Percentiles rank a stretch among this genome's conserved stretches.
phyloP scores from a whole-genome alignment of 2,888 invertebrate species.

The Chrysolina haemoptera region DNA sequence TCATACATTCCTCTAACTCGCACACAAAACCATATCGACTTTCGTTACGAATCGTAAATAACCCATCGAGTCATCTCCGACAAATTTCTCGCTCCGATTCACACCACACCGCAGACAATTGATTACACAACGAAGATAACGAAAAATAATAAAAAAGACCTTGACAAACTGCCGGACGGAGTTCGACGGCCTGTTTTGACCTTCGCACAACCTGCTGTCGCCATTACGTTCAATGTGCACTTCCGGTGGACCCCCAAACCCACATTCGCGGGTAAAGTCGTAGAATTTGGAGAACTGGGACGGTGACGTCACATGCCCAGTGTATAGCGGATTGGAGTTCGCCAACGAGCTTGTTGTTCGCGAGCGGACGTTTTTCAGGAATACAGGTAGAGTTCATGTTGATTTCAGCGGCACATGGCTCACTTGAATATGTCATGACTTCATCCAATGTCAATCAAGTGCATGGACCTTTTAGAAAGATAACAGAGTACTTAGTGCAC shows the following conservation, averaged over 20 bases:
- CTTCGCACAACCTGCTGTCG: slow-evolving; percentile 35
- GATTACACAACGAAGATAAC: slow-evolving; percentile 12
- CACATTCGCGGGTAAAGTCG: slow-evolving; percentile 36
- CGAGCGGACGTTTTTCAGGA: no score
- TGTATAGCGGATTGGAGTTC: no score
- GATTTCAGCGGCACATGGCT: no score
- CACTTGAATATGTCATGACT: no score
- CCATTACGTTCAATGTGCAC: slow-evolving; percentile 5
- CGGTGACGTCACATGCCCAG: not conserved
- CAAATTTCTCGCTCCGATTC: not conserved
- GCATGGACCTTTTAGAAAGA: no score
- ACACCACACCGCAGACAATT: slow-evolving; percentile 1
- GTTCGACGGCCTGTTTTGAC: slow-evolving; percentile 42
- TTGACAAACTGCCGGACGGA: slow-evolving; percentile 40
- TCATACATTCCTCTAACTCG: no score
- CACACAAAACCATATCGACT: not conserved
- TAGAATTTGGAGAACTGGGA: not conserved
- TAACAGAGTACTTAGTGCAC: no score
- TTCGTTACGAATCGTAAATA: not conserved
- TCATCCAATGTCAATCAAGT: no score
- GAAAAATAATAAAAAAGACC: slow-evolving; percentile 31
- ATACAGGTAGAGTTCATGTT: no score
- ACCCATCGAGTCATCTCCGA: slow-evolving; percentile 1
- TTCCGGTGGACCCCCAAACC: slow-evolving; percentile 50
- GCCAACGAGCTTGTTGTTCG: no score